Evolutionary conservation across 2,113 vertebrate species (phyloP), one percentile per base, ranked within the genome.

Genomic region (Chamaea fasciata): DNA sequence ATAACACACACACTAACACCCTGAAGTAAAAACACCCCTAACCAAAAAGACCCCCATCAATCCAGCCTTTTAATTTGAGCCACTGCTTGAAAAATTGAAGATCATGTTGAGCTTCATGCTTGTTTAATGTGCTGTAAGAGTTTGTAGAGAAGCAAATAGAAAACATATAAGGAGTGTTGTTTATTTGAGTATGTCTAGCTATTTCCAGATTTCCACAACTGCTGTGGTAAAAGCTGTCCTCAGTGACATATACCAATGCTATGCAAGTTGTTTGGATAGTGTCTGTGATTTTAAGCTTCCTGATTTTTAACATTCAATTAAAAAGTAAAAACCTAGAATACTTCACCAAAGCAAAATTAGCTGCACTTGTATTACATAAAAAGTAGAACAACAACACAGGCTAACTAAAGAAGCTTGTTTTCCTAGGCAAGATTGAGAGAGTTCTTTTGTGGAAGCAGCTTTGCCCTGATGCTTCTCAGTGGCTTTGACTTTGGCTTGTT

Each of bases 181-280:
- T 87, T 81, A 87, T 46, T 64, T 42, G 26, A 44, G 23, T 75
- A 53, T 28, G 8, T 50, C n/a, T 88, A 7, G 15, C 46, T 57
- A 7, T 59, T 55, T 73, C 15, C 24, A 5, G 12, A 27, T 62
- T n/a, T 59, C 65, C 64, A 64, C 27, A 52, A 24, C 18, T 74
- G 18, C 46, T 14, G 3, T 24, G 37, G 15, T 79, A 39, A 86
- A 79, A 71, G 22, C 47, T 65, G 16, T 64, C 27, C n/a, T 84
- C 5, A 9, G 15, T 59, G 33, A 15, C 0, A 0, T 52, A 5
- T 33, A 39, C 9, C 22, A 20, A 3, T 57, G 10, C 37, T 78
- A 4, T 69, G 13, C 39, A 62, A 52, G 7, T 37, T 75, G 35
- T 9, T 60, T 73, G 39, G 12, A 9, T 50, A 17, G 30, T 28